These are phyloP conservation scores for Festucalex cinctus DNA, from an alignment of 2,113 vertebrate genomes.

Conservation along the genomic window DNA sequence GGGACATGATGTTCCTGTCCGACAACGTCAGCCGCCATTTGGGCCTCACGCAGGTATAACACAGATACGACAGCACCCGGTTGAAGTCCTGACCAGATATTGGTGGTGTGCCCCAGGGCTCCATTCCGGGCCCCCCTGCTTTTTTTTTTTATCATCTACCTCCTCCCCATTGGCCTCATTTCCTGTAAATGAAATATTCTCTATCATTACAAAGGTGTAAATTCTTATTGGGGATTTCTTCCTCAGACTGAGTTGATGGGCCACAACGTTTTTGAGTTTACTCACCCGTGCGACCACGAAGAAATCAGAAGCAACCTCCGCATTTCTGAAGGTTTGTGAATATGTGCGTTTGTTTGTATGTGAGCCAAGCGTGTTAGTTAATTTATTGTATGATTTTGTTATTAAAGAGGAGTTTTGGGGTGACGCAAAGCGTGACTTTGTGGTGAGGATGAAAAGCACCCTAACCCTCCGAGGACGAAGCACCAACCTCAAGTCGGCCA, in stretches of 20 bases:
- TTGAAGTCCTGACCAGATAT: not conserved
- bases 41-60: conserved; percentile 89
- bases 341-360: not conserved
- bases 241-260: conserved; percentile 90
- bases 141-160: not conserved
- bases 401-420: conserved; percentile 73
- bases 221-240: not conserved
- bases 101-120: not conserved
- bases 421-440: conserved; percentile 83
- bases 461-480: conserved; percentile 88
- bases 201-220: not conserved
- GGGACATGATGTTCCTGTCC: conserved; percentile 92
- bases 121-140: not conserved
- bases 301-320: conserved; percentile 88
- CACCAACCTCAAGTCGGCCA: conserved; percentile 89
- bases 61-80: not conserved
- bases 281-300: conserved; percentile 92
- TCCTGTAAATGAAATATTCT: not conserved
- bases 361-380: not conserved
- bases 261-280: conserved; percentile 94
- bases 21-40: conserved; percentile 91
- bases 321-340: conserved; percentile 75
- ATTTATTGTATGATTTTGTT: conserved; percentile 45
- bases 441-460: conserved; percentile 94
- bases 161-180: not conserved